phyloP scores from a whole-genome alignment of 2,888 invertebrate genomes.

The Caenorhabditis drosophilae region DNA sequence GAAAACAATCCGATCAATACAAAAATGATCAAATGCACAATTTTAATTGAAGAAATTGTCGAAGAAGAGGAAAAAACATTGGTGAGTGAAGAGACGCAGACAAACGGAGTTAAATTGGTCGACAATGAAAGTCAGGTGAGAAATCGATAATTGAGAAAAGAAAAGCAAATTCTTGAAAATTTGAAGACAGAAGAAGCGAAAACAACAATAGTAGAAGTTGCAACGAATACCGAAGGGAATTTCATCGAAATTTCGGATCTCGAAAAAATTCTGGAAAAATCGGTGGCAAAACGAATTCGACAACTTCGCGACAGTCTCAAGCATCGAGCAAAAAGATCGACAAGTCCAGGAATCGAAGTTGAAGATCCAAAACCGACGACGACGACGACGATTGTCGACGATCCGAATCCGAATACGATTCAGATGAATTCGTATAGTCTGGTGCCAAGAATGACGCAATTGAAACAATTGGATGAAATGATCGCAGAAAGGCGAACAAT shows the following conservation, averaged over 20 bases:
- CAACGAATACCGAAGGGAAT: slow-evolving; percentile 6
- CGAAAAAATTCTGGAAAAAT: not conserved
- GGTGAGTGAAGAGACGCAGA: slow-evolving; percentile 30
- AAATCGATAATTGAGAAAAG: no score
- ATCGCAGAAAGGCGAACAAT: slow-evolving; percentile 7
- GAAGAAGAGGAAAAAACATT: slow-evolving; percentile 9
- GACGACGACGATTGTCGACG: not conserved
- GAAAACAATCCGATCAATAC: not conserved
- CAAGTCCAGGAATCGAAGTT: slow-evolving; percentile 10
- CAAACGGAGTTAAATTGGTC: not conserved
- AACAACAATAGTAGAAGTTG: not conserved
- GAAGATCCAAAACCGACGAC: slow-evolving; percentile 3
- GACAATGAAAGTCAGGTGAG: slow-evolving; percentile 1
- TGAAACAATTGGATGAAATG: slow-evolving; percentile 21
- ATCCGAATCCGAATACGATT: not conserved
- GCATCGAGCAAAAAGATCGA: not conserved
- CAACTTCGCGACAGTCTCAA: not conserved
- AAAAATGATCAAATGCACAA: slow-evolving; percentile 8
- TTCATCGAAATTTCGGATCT: slow-evolving; percentile 7
- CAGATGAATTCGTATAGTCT: slow-evolving; percentile 10
- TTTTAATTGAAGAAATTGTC: slow-evolving; percentile 19
- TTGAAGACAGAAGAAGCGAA: slow-evolving; percentile 1
- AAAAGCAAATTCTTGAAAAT: not conserved
- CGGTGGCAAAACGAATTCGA: not conserved
- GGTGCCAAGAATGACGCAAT: slow-evolving; percentile 12